These are phyloP conservation scores for Mercenaria mercenaria DNA, from an alignment of 1,140 invertebrate genomes.

Conservation along the genomic window DNA sequence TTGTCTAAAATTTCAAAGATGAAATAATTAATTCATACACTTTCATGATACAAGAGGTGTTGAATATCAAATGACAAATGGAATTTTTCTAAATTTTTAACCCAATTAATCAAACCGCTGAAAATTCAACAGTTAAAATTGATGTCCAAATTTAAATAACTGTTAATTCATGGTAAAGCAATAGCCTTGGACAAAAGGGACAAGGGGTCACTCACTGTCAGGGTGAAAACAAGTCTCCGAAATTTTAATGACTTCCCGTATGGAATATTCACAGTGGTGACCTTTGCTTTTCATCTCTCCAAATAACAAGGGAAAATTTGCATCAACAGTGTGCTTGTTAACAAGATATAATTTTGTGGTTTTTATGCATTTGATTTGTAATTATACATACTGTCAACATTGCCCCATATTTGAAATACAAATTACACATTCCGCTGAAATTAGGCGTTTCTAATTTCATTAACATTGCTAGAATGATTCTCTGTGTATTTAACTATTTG, in stretches of 20 bases:
- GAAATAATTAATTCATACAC: conserved; percentile 18
- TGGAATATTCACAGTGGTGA: conserved; percentile 6
- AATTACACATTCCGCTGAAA: conserved; percentile 50
- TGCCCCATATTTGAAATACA: conserved; percentile 21
- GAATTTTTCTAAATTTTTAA: conserved; percentile 4
- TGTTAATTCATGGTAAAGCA: conserved; percentile 36
- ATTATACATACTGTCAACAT: conserved; percentile 47
- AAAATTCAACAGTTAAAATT: conserved; percentile 43
- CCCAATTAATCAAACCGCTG: conserved; percentile 21
- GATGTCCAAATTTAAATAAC: conserved; percentile 42
- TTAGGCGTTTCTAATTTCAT: conserved; percentile 65
- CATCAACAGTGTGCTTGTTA: conserved; percentile 47
- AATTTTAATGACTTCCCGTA: conserved; percentile 54
- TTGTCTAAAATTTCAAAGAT: conserved; percentile 49
- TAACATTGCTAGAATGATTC: conserved; percentile 46
- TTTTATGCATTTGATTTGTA: conserved; percentile 18
- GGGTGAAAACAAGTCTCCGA: neutral
- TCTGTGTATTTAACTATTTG: conserved; percentile 43
- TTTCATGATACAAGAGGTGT: neutral
- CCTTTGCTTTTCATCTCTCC: conserved; percentile 25
- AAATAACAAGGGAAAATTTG: conserved; percentile 46
- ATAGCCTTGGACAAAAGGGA: conserved; percentile 34
- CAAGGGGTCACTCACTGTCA: conserved; percentile 19
- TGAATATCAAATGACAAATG: conserved; percentile 28
- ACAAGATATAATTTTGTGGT: conserved; percentile 54